Base-by-base conservation (phyloP, 2,888 invertebrate genomes). In the Acronicta leporina region DNA sequence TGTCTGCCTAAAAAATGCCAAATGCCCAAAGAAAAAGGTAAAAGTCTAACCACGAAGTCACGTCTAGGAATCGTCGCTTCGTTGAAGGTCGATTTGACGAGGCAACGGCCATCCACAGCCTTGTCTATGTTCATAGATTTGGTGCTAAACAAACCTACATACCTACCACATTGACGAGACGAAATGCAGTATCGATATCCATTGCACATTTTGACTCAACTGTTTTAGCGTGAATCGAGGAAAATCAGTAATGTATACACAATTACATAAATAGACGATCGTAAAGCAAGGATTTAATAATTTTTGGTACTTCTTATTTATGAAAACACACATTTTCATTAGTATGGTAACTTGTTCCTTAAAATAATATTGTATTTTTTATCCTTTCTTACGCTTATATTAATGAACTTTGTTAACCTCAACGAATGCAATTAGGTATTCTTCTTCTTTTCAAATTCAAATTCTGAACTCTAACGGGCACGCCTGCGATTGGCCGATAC, bases 101-200 rank as follows among this genome's bases (percentile, higher is more conserved):
- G 85, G 74, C 82, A 84, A 84, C 82, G 85, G 84, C 85, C 86
- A 87, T 58, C 38, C 68, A 58, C 82, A 86, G 79, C 88, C 88
- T 89, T 89, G 87, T 66, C 71, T 63, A 67, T 77, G 72, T 82
- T 69, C 65, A 64, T 73, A 48, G 46, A 62, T 51, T 69, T 64
- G 33, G 56, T 63, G 66, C 63, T 71, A 76, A 75, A 53, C 58
- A 73, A 49, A 60, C 60, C 59, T 64, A 55, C 45, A 62, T 53
- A 44, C 59, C 60, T 53, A 44, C 59, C 60, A 53, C 42, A 57
- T 40, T 62, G 52, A 58, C 46, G 47, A 58, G 33, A 68, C 43
- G 27, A 65, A 41, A 52, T 50, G 57, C 58, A n/a, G n/a, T 51
- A 45, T 43, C 7, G 2, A 25, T n/a, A 20, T 33, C 5, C 44